These are phyloP conservation scores for Avahi laniger DNA, from an alignment of 2,797 vertebrate genomes.

Conservation along the genomic window DNA sequence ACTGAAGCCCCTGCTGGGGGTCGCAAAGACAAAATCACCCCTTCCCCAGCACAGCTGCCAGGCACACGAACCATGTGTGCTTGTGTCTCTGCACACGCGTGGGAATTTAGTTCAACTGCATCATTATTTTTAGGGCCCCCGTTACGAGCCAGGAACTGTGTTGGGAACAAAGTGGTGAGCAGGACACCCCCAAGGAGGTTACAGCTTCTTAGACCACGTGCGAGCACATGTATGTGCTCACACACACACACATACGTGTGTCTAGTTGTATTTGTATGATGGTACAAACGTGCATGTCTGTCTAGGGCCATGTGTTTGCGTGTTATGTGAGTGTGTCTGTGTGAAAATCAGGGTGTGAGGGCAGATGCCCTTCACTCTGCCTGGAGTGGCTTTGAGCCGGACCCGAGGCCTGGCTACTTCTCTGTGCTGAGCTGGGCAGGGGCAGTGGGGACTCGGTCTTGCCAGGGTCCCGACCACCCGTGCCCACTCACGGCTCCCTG, in stretches of 20 bases:
- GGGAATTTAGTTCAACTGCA: not conserved
- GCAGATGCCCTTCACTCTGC: not conserved
- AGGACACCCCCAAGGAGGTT: not conserved
- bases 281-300: not conserved
- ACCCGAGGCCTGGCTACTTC: not conserved
- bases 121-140: not conserved
- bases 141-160: not conserved
- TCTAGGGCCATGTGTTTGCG: not conserved
- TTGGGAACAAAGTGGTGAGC: not conserved
- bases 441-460: not conserved
- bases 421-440: fast-evolving
- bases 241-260: too few species aligned
- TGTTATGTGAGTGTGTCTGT: not conserved
- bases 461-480: fast-evolving
- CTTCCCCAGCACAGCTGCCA: not conserved
- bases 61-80: fast-evolving
- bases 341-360: not conserved
- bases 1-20: too few species aligned
- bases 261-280: not conserved
- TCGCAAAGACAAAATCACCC: not conserved
- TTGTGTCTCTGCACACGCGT: fast-evolving
- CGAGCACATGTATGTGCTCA: fast-evolving
- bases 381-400: not conserved
- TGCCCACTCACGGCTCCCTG: not conserved
- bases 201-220: not conserved